These are phyloP conservation scores for Paramacrobiotus metropolitanus DNA, from an alignment of 1,140 invertebrate genomes.

Conservation along the genomic window DNA sequence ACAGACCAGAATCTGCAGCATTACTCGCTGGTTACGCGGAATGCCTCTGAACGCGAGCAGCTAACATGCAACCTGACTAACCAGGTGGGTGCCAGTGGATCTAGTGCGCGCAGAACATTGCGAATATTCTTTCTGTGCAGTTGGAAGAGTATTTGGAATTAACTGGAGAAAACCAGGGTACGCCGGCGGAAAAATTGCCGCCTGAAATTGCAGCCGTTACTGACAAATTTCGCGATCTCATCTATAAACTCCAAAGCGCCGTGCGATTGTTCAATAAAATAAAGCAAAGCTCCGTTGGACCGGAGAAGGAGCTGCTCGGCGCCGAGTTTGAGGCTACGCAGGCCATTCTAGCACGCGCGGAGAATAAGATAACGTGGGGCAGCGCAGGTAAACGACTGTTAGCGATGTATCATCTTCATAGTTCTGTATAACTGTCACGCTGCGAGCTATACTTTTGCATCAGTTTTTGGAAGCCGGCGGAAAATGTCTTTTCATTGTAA, in stretches of 20 bases:
- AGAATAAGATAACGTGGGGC: not conserved
- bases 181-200: not conserved
- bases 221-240: not conserved
- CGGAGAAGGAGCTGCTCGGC: not conserved
- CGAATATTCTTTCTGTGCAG: not conserved
- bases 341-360: not conserved
- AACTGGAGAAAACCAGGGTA: not conserved
- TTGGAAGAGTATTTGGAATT: not conserved
- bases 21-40: not conserved
- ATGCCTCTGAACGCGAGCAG: not conserved
- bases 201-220: not conserved
- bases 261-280: conserved; percentile 3
- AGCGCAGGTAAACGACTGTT: not conserved
- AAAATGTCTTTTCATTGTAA: too few species aligned
- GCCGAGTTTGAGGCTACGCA: not conserved
- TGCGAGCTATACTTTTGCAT: too few species aligned
- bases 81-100: not conserved
- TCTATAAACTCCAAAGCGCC: not conserved
- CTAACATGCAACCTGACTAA: not conserved
- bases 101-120: too few species aligned
- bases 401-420: too few species aligned
- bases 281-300: not conserved
- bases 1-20: not conserved
- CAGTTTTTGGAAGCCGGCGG: too few species aligned
- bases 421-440: too few species aligned